A percentile compares a stretch with the other conserved stretches of the same genome.
Conservation (phyloP, 2,113 vertebrate genomes). For the Coturnix japonica region DNA sequence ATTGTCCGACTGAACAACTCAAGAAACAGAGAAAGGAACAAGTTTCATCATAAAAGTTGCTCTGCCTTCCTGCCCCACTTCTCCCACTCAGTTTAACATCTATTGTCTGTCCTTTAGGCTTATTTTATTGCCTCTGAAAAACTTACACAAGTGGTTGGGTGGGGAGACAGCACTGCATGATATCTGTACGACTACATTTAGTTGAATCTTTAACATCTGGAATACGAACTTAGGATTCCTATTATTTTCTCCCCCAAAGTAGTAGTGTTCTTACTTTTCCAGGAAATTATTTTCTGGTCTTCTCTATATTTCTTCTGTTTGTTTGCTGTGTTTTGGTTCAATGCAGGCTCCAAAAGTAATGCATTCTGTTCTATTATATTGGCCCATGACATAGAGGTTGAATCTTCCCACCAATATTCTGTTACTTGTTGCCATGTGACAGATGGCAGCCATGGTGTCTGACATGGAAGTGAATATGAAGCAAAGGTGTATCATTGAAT, state of each 20-base stretch:
- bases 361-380: too few relatives aligned
- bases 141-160: background rate
- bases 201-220: background rate
- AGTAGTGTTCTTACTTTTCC: background rate
- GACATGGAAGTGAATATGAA: too few relatives aligned
- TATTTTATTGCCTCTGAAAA: background rate
- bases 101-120: background rate
- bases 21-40: constrained; percentile 11
- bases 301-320: background rate
- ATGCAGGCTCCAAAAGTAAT: background rate
- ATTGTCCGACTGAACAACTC: constrained; percentile 38
- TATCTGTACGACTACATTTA: background rate
- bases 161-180: background rate
- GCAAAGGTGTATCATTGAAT: too few relatives aligned
- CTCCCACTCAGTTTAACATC: constrained; percentile 10
- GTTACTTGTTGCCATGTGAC: too few relatives aligned
- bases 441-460: too few relatives aligned
- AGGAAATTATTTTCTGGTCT: background rate
- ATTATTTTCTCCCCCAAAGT: background rate
- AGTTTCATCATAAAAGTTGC: background rate
- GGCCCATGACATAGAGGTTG: too few relatives aligned
- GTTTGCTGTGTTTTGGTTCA: background rate
- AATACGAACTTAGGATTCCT: background rate
- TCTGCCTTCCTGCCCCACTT: background rate
- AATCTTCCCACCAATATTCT: too few relatives aligned